phyloP scores from a whole-genome alignment of 2,113 vertebrate genomes.

The Sphyrna mokarran region DNA sequence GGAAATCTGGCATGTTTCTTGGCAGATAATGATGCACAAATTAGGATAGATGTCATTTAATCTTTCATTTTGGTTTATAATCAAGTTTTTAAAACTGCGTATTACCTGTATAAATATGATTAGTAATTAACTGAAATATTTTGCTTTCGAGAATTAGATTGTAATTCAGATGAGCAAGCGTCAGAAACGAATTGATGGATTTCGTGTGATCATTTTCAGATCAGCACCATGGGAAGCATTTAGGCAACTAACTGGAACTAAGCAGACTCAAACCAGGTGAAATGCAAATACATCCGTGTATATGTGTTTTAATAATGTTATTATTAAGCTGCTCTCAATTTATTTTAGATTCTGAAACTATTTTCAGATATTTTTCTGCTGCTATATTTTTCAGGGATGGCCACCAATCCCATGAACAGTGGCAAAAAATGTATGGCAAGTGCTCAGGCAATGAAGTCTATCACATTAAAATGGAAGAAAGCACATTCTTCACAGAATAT shows the following conservation, averaged over 20 bases:
- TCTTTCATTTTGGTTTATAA: not conserved
- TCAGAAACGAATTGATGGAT: slow-evolving; percentile 35
- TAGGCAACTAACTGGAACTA: slow-evolving; percentile 46
- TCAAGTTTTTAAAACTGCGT: not conserved
- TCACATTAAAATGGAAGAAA: slow-evolving; percentile 87
- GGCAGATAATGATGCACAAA: not conserved
- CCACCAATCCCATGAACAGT: slow-evolving; percentile 85
- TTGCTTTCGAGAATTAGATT: not conserved
- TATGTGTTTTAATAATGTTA: not conserved
- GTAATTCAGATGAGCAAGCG: not conserved
- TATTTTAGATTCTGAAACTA: not conserved
- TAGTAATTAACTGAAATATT: not conserved
- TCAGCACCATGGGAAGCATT: slow-evolving; percentile 47
- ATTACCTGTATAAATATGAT: not conserved
- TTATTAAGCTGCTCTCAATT: not conserved
- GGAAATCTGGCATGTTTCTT: not conserved
- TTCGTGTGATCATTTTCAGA: slow-evolving; percentile 45
- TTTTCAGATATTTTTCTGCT: slow-evolving; percentile 39
- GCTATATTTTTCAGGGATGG: slow-evolving; percentile 70
- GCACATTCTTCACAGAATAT: slow-evolving; percentile 90
- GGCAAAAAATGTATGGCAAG: slow-evolving; percentile 92
- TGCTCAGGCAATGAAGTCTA: slow-evolving; percentile 96
- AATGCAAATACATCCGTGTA: not conserved
- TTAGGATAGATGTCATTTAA: not conserved
- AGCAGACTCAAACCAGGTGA: slow-evolving; percentile 46